A percentile compares a stretch with the other conserved stretches of the same genome.
phyloP scores from a whole-genome alignment of 2,797 vertebrate species.

The Cheirogaleus major region DNA sequence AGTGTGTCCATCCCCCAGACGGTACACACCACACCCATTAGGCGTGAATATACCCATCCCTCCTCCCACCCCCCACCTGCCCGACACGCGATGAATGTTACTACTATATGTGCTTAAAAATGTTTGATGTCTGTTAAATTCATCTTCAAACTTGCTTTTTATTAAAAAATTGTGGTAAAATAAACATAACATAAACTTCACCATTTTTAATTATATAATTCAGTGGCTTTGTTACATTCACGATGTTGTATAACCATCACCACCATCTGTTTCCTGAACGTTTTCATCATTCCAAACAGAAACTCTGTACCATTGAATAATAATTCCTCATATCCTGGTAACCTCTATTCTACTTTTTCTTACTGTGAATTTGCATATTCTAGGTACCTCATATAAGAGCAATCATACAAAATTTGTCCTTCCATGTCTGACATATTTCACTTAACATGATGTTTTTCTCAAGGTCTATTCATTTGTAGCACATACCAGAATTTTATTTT shows the following conservation, averaged over 20 bases:
- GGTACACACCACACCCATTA: no score
- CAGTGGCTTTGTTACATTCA: not conserved
- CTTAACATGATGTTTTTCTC: not conserved
- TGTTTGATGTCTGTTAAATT: not conserved
- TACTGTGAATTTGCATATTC: not conserved
- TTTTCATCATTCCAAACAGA: not conserved
- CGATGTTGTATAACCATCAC: not conserved
- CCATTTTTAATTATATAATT: not conserved
- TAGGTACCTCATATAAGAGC: not conserved
- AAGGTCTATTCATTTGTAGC: not conserved
- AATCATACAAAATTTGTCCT: not conserved
- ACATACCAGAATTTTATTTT: not conserved
- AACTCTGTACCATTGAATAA: not conserved
- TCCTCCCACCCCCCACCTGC: no score
- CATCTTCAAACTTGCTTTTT: slow-evolving; percentile 8
- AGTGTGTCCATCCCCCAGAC: no score
- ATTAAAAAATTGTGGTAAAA: not conserved
- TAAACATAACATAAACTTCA: not conserved
- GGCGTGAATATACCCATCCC: no score
- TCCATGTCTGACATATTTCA: not conserved
- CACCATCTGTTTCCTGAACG: not conserved
- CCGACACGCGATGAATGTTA: no score
- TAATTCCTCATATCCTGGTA: not conserved
- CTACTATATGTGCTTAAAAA: not conserved
- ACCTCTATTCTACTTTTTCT: not conserved